A percentile compares a stretch with the other conserved stretches of the same genome.
phyloP scores from a whole-genome alignment of 2,888 invertebrate genomes.

The Nematopogon swammerdamellus region DNA sequence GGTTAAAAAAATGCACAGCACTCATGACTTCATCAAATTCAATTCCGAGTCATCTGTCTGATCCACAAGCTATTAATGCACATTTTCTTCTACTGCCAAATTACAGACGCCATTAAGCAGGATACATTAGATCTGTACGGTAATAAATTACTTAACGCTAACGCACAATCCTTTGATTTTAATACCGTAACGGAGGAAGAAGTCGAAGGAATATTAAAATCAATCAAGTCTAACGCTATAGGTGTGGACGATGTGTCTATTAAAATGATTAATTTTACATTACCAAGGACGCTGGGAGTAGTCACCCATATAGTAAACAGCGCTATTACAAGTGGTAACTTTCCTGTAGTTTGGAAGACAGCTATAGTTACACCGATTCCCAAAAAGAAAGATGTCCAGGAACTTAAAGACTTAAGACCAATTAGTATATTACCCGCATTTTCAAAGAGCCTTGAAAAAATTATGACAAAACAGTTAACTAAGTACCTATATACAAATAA shows the following conservation, averaged over 20 bases:
- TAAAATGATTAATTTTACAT: constrained; percentile 7
- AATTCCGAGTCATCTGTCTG: constrained; percentile 5
- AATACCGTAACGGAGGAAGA: not conserved
- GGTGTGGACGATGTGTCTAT: constrained; percentile 7
- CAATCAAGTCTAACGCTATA: constrained; percentile 7
- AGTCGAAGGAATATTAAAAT: constrained; percentile 4
- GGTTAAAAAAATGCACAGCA: constrained; percentile 6
- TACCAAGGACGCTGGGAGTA: not conserved
- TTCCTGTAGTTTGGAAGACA: constrained; percentile 15
- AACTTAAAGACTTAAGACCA: constrained; percentile 13
- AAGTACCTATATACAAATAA: constrained; percentile 11
- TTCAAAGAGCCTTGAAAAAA: constrained; percentile 13
- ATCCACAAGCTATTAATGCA: constrained; percentile 6
- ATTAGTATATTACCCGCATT: constrained; percentile 13
- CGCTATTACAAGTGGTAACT: constrained; percentile 6
- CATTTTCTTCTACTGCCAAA: constrained; percentile 5
- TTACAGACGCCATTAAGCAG: not conserved
- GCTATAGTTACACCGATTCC: constrained; percentile 14
- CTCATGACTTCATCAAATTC: not conserved
- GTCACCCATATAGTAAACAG: not conserved
- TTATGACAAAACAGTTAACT: constrained; percentile 11
- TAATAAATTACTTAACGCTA: not conserved
- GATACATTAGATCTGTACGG: not conserved
- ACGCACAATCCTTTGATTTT: constrained; percentile 6
- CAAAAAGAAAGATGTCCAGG: constrained; percentile 10